These are phyloP conservation scores for Hirundichthys speculiger DNA, from an alignment of 2,113 vertebrate species.

Conservation along the genomic window DNA sequence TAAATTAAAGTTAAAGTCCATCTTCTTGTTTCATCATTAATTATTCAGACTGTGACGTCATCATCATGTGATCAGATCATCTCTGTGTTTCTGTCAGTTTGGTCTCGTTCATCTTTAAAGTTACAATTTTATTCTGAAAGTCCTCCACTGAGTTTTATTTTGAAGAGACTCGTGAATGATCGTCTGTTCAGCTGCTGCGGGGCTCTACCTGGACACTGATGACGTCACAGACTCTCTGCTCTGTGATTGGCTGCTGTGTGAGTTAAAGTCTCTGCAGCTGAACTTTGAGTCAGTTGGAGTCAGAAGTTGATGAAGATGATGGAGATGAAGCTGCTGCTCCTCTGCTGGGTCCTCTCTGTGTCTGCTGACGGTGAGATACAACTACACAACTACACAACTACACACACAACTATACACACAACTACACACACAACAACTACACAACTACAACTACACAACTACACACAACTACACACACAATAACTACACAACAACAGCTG, in stretches of 20 bases:
- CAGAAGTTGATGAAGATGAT: neutral
- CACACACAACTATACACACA: neutral
- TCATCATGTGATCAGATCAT: too few relatives aligned
- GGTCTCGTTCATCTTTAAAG: too few relatives aligned
- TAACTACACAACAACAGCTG: too few relatives aligned
- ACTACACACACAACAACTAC: neutral
- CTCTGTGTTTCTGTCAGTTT: too few relatives aligned
- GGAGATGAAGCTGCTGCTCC: slow-evolving; percentile 20
- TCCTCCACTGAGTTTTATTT: too few relatives aligned
- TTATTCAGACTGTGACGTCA: too few relatives aligned
- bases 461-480: too few relatives aligned
- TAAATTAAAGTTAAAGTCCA: too few relatives aligned
- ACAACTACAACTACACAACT: too few relatives aligned
- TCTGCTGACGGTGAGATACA: slow-evolving; percentile 8
- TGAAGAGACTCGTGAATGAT: neutral
- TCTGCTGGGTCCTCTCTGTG: neutral
- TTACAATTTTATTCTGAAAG: too few relatives aligned
- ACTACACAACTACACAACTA: neutral
- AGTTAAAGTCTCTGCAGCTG: neutral
- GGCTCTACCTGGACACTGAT: neutral
- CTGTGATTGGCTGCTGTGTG: slow-evolving; percentile 11
- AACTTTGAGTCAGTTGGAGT: neutral
- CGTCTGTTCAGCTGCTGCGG: neutral
- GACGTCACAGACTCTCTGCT: neutral
- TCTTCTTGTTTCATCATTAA: too few relatives aligned